Evolutionary conservation across 1,140 invertebrate genomes (phyloP), one percentile per base, ranked within the genome.

Genomic region (Temnothorax nylanderi): DNA sequence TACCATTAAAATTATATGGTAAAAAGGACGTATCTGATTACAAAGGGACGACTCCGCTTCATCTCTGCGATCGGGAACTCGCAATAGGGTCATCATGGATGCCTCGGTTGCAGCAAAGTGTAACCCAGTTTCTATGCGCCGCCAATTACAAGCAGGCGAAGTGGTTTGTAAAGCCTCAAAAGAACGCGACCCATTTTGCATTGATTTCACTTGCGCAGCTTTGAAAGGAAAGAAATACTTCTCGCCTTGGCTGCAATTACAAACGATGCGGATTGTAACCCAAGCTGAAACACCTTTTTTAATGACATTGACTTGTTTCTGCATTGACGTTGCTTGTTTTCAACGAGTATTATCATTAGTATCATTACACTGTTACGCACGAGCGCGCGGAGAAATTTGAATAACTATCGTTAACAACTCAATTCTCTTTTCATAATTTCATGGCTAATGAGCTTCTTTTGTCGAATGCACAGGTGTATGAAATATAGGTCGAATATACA

Each of bases 141-240:
- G 41, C n/a, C 80, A 84, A 82, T 82, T 82, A 82, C 80, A 58
- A 69, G 80, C 80, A 11, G 26, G 18, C 51, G 44, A 58, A 72
- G 54, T 60, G 16, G 34, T 56, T 58, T 21, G 37, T 21, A 82
- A 74, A 72, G 69, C 26, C 69, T 84, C 69, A 84, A 84, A 84
- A 84, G 80, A 84, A 84, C 54, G 13, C 26, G 51, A 75, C 69
- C 80, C 21, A 84, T 84, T 84, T 84, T 49, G 54, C 69, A 75
- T 75, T 75, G 54, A 84, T 84, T 84, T 84, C 41, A 26, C 51
- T 58, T 44, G 37, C 26, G 11, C 26, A 51, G 69, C 56, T 84
- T 49, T 84, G 69, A 62, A 49, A 82, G 51, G n/a, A 74, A 82
- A 84, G 67, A 56, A 84, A 75, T 47, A 84, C 34, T 75, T 84